Percentiles rank a stretch among this genome's conserved stretches.
These are phyloP conservation scores for Synanthedon formicaeformis DNA, from an alignment of 2,888 invertebrate genomes.

Conservation along the genomic window DNA sequence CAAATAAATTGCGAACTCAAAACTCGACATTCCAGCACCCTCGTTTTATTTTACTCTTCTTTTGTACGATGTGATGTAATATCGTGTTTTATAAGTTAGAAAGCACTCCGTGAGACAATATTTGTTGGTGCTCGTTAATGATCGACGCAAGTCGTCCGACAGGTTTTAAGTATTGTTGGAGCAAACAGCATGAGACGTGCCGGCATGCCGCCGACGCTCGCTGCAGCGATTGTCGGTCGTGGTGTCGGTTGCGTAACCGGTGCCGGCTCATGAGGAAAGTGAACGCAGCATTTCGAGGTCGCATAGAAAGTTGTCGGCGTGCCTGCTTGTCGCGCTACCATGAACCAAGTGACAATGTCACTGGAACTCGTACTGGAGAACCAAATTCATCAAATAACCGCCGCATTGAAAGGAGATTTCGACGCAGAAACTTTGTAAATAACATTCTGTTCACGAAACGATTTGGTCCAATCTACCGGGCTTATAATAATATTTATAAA, in stretches of 20 bases:
- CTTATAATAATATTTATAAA: not conserved
- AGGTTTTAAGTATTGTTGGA: conserved; percentile 19
- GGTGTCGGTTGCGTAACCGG: conserved; percentile 62
- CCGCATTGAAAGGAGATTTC: conserved; percentile 11
- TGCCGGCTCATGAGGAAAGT: conserved; percentile 64
- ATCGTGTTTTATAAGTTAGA: conserved; percentile 14
- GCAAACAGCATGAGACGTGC: conserved; percentile 17
- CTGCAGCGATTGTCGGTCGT: conserved; percentile 51
- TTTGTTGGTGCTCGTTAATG: conserved; percentile 21
- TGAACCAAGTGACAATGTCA: conserved; percentile 6
- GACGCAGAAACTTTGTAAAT: conserved; percentile 14
- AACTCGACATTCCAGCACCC: conserved; percentile 11
- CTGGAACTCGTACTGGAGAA: not conserved
- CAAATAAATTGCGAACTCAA: conserved; percentile 55
- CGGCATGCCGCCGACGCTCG: conserved; percentile 19
- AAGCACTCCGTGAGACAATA: conserved; percentile 22
- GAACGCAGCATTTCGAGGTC: conserved; percentile 69
- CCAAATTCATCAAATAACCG: not conserved
- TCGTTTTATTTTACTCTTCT: conserved; percentile 7
- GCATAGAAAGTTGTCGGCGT: conserved; percentile 57
- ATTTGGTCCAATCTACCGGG: not conserved
- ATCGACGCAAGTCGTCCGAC: conserved; percentile 20
- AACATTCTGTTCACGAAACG: conserved; percentile 10
- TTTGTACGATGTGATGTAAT: conserved; percentile 29
- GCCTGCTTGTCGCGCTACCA: conserved; percentile 1